Evolutionary conservation across 1,140 invertebrate species (phyloP), one percentile per base, ranked within the genome.

Genomic region (Hesperophylax magnus): DNA sequence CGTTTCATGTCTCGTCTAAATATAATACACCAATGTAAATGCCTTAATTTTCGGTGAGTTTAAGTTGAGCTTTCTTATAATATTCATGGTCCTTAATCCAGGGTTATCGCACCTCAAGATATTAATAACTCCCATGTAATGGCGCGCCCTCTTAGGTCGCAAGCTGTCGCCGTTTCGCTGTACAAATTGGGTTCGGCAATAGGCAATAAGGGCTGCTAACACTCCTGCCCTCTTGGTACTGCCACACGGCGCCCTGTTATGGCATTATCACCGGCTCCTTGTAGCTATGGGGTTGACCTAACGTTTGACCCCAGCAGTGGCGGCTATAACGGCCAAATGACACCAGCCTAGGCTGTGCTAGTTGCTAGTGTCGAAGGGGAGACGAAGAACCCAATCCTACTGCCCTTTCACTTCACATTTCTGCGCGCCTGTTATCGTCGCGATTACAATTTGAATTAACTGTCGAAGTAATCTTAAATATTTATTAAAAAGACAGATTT

Each of bases 311-410:
- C 78, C 65, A 31, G 56, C 72, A 39, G 31, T 58, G 53, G 71
- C 71, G 31, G 79, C 72, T 47, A 81, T 81, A 81, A 81, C 71
- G 39, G 79, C 79, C 79, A 81, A 81, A 69, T 81, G 79, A 81
- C 79, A 81, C 79, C 79, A 81, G 74, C 24, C 76, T 71, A 34
- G 22, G 63, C 67, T 71, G 39, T 22, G 67, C 39, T 52, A 18
- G 39, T 47, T 47, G 39, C 11, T 11, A n/a, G 18, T 24, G 67
- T 53, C 67, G 67, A 71, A 53, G 67, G 67, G 67, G 67, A 71
- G 34, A 71, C 20, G 34, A 34, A n/a, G 34, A 71, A 20, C 67
- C 67, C 39, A 20, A 39, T 47, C 39, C 31, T 71, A 4, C 18
- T 39, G 39, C 67, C 67, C 67, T 71, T n/a, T n/a, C n/a, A n/a